Evolutionary conservation across 2,113 vertebrate species (phyloP).

Genomic region (Tetraodon nigroviridis): DNA sequence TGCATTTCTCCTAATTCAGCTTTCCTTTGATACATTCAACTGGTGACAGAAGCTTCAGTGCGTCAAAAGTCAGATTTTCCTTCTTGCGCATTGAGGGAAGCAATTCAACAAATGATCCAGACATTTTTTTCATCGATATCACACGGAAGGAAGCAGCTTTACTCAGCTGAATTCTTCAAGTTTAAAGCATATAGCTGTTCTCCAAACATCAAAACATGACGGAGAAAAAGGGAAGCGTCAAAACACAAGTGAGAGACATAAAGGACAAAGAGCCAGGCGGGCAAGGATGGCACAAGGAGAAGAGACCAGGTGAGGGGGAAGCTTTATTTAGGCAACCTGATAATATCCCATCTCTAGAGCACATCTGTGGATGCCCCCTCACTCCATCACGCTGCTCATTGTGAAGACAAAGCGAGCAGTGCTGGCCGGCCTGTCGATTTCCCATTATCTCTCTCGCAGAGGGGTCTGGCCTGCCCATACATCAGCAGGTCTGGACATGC

Average conservation of each 20-base stretch:
- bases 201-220: conserved; percentile 4
- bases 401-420: conserved; percentile 67
- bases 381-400: conserved; percentile 72
- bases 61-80: conserved; percentile 23
- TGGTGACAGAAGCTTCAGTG: conserved; percentile 28
- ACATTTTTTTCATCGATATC: conserved; percentile 19
- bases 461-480: conserved; percentile 73
- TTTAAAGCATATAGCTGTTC: conserved; percentile 5
- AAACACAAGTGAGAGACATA: conserved; percentile 40
- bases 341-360: conserved; percentile 70
- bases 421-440: conserved; percentile 79
- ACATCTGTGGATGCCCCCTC: conserved; percentile 63
- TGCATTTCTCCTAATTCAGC: conserved; percentile 53
- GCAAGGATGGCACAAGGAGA: conserved; percentile 15
- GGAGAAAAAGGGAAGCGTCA: conserved; percentile 1
- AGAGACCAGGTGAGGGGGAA: conserved; percentile 30
- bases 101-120: conserved; percentile 23
- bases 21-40: conserved; percentile 28
- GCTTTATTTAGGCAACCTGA: conserved; percentile 73
- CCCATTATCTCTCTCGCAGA: conserved; percentile 78
- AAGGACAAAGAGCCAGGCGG: conserved; percentile 23
- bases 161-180: not conserved
- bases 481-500: conserved; percentile 69
- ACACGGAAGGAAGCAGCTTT: not conserved
- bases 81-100: conserved; percentile 18